Conservation (phyloP, 2,797 vertebrate genomes). For the Lithobates pipiens region DNA sequence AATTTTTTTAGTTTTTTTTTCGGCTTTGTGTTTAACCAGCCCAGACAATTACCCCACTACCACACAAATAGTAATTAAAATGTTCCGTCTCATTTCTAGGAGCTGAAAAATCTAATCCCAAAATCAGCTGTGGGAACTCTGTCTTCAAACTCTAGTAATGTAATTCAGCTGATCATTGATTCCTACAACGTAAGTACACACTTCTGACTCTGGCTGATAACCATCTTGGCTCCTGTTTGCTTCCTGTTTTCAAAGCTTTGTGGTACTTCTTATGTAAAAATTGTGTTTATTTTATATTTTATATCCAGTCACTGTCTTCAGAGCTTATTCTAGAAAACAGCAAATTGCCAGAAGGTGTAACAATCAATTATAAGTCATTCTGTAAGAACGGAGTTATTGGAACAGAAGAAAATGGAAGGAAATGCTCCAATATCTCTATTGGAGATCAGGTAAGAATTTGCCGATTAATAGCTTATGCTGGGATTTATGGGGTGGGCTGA, state of each 20-base stretch:
- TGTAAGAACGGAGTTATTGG: conserved; percentile 92
- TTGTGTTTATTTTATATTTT: conserved; percentile 20
- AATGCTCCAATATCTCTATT: conserved; percentile 96
- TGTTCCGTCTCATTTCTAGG: conserved; percentile 74
- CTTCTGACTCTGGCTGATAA: not conserved
- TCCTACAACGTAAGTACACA: conserved; percentile 92
- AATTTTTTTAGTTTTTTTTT: conserved; percentile 27
- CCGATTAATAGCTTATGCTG: not conserved
- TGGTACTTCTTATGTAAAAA: not conserved
- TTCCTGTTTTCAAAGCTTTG: conserved; percentile 91
- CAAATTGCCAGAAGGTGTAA: conserved; percentile 89
- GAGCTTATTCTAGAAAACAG: conserved; percentile 95
- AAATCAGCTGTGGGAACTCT: conserved; percentile 96
- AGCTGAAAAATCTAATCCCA: conserved; percentile 95
- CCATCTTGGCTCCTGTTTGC: conserved; percentile 70
- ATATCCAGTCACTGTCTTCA: conserved; percentile 90
- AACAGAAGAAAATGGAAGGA: conserved; percentile 90
- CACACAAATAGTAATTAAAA: not conserved
- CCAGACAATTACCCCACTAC: not conserved
- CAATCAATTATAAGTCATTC: conserved; percentile 89
- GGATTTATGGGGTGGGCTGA: too few relatives aligned
- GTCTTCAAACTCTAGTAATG: conserved; percentile 96
- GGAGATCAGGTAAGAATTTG: conserved; percentile 89
- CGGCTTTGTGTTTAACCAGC: not conserved
- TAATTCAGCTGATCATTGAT: conserved; percentile 95